Evolutionary conservation across 2,797 vertebrate genomes (phyloP).

Genomic region (Spinus pinus): DNA sequence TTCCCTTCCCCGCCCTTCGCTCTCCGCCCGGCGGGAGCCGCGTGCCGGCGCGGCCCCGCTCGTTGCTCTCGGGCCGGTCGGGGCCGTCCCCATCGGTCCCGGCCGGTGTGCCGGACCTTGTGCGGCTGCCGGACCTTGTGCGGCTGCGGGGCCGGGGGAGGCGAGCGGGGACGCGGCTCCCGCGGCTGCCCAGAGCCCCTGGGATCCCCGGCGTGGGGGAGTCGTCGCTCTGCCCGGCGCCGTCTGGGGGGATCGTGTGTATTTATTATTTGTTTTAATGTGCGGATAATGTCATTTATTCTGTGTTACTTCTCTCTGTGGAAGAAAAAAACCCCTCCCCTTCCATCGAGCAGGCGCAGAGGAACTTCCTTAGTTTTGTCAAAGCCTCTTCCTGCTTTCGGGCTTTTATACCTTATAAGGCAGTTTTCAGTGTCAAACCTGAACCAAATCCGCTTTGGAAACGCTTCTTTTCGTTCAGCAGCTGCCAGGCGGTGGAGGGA

Average conservation of each 20-base stretch:
- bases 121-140: not conserved
- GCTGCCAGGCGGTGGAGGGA: not conserved
- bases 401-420: slow-evolving; percentile 93
- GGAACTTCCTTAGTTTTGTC: slow-evolving; percentile 86
- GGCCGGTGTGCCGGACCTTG: not conserved
- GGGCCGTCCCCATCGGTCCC: not conserved
- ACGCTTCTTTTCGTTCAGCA: slow-evolving; percentile 35
- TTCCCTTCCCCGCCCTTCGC: not conserved
- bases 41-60: not conserved
- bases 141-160: not conserved
- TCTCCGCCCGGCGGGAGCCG: too few species aligned
- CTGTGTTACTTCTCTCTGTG: slow-evolving; percentile 56
- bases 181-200: not conserved
- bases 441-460: slow-evolving; percentile 62
- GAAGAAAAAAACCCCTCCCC: slow-evolving; percentile 59
- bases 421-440: slow-evolving; percentile 80
- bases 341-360: slow-evolving; percentile 82
- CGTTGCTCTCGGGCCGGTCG: too few species aligned
- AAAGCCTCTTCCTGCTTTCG: slow-evolving; percentile 91
- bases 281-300: slow-evolving; percentile 61
- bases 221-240: not conserved
- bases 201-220: not conserved
- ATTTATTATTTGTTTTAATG: not conserved
- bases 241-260: too few species aligned
- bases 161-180: not conserved